phyloP scores from a whole-genome alignment of 2,888 invertebrate genomes.

The Galerucella pusilla region DNA sequence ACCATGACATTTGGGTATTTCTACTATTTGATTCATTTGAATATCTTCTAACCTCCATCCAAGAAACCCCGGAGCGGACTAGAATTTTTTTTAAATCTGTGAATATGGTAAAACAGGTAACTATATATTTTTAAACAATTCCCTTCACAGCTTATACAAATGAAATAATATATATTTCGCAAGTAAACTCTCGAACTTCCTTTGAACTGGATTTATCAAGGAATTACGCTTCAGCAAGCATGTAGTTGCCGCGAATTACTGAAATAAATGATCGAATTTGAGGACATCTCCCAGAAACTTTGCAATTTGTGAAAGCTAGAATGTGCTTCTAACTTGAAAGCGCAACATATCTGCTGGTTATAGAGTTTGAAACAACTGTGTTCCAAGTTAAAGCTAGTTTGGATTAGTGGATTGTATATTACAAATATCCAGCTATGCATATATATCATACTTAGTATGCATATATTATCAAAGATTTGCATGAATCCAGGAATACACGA shows the following conservation, averaged over 20 bases:
- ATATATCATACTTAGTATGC: not conserved
- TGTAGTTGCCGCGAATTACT: not conserved
- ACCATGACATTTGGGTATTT: too few relatives aligned
- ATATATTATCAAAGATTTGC: too few relatives aligned
- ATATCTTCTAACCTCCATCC: too few relatives aligned
- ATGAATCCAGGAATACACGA: too few relatives aligned
- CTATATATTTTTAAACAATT: too few relatives aligned
- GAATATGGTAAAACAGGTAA: too few relatives aligned
- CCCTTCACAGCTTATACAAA: not conserved
- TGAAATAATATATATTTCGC: not conserved
- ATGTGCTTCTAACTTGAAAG: not conserved
- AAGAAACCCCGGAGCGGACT: too few relatives aligned
- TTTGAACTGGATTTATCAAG: not conserved
- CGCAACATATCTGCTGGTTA: not conserved
- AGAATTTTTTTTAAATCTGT: too few relatives aligned
- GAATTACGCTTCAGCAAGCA: not conserved
- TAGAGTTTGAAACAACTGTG: not conserved
- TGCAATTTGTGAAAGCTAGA: not conserved
- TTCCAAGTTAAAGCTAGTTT: conserved; percentile 5
- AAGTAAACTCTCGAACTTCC: not conserved
- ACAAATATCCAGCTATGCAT: not conserved
- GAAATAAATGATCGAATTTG: not conserved
- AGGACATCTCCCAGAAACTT: not conserved
- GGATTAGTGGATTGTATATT: not conserved
- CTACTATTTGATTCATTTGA: too few relatives aligned